Evolutionary conservation across 2,888 invertebrate species (phyloP), one percentile per base, ranked within the genome.

Genomic region (Melitaea athalia): DNA sequence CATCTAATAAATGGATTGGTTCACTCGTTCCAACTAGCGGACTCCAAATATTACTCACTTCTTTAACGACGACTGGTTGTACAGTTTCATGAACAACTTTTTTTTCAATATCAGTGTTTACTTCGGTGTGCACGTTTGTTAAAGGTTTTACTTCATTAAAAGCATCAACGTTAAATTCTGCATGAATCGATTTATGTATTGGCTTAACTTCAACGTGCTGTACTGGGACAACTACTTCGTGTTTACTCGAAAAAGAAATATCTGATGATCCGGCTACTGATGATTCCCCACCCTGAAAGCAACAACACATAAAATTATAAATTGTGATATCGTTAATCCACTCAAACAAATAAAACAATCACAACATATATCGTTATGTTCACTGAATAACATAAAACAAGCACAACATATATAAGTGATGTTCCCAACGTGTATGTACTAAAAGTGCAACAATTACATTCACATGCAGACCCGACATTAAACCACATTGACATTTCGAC

Each of bases 31-130:
- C 74, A 43, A 65, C 63, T 55, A 70, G 55, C 33, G 69, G 60
- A 72, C 64, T 68, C 78, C 76, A 73, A 38, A 60, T 17, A 62
- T 77, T 85, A 91, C 91, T 91, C 85, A 92, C 91, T 85, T 92
- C 89, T 82, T 89, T 86, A 1, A 85, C 81, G 66, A 85, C 60
- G 31, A 79, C 81, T 42, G 82, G 70, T 17, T 83, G 83, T 72
- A 79, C 59, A 14, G 24, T 63, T 68, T 70, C 65, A 60, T 68
- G 68, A 17, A 70, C 49, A 42, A 68, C 64, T 57, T 57, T 69
- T 55, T 73, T 70, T 64, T 65, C 61, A 24, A 72, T 59, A 50
- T 71, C 64, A 61, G 68, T 72, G 8, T 71, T 72, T 24, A 64
- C 62, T 61, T 67, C 67, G 7, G 67, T 67, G 52, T 71, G 60